These are phyloP conservation scores for Schizopygopsis malacanthus DNA, from an alignment of 2,797 vertebrate genomes.

Conservation along the genomic window DNA sequence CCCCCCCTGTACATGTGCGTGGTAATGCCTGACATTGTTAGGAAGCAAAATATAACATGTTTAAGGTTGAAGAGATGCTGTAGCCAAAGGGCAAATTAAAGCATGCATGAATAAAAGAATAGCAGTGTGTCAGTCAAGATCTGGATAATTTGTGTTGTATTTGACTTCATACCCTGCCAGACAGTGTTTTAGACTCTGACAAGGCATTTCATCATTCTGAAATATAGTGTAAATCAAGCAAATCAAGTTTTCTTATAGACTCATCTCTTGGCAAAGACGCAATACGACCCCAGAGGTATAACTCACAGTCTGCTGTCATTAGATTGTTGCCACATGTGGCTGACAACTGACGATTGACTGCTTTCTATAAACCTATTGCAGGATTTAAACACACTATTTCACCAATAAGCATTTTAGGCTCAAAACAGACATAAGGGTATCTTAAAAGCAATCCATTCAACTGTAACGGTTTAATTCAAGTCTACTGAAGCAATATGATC, in stretches of 20 bases:
- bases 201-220: constrained; percentile 20
- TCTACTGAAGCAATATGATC: background rate
- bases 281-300: constrained; percentile 8
- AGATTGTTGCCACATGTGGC: background rate
- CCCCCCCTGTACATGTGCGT: too few species aligned
- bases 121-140: background rate
- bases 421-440: background rate
- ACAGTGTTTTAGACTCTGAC: constrained; percentile 17
- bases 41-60: background rate
- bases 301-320: background rate
- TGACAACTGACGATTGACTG: background rate
- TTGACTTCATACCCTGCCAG: constrained; percentile 13
- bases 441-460: background rate
- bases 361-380: background rate
- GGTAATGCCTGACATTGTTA: background rate
- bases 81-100: background rate
- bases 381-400: background rate
- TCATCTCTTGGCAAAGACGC: background rate
- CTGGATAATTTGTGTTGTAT: background rate
- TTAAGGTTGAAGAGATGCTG: constrained; percentile 28
- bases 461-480: background rate
- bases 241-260: constrained; percentile 1
- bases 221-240: constrained; percentile 29
- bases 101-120: constrained; percentile 15
- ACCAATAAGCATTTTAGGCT: background rate